These are phyloP conservation scores for Mohoua ochrocephala DNA, from an alignment of 2,113 vertebrate genomes.

Conservation along the genomic window DNA sequence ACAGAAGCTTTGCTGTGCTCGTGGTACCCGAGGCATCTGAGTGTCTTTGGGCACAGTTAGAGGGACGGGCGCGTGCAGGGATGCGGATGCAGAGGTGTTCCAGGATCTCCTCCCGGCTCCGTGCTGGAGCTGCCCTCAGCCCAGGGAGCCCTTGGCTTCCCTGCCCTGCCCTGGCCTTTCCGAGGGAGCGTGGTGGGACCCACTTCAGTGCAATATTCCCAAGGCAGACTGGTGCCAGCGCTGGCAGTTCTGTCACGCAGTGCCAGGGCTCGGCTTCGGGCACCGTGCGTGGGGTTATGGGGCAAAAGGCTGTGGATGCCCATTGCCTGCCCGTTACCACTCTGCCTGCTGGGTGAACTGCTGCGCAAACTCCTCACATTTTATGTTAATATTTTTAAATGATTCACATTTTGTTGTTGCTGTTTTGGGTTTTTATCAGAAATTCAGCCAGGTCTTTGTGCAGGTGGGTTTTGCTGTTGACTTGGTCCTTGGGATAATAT, in stretches of 20 bases:
- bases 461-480: neutral
- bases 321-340: neutral
- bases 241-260: neutral
- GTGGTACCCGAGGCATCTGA: accelerated
- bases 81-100: neutral
- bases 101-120: neutral
- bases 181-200: neutral
- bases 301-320: neutral
- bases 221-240: neutral
- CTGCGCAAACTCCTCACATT: neutral
- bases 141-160: neutral
- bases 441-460: neutral
- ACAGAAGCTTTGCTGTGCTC: neutral
- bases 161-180: neutral
- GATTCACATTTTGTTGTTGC: accelerated
- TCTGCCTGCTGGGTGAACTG: neutral
- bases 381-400: neutral
- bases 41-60: neutral
- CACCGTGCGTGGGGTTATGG: accelerated
- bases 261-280: neutral
- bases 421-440: neutral
- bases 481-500: neutral
- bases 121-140: neutral
- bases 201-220: neutral
- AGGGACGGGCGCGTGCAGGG: neutral